Conservation (phyloP, 1,140 invertebrate genomes). For the Cotesia glomerata region DNA sequence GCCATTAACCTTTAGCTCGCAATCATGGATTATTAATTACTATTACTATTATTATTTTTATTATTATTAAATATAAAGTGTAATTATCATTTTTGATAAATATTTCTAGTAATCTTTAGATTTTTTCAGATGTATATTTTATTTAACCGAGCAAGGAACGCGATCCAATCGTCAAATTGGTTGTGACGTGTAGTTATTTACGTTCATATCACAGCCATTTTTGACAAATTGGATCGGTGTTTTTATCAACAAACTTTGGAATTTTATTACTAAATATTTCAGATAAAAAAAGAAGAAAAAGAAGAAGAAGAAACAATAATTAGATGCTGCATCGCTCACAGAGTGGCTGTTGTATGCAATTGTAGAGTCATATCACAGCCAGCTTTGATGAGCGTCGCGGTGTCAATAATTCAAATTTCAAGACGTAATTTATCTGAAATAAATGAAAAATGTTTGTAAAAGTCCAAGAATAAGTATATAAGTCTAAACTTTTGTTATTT, state of each 20-base stretch:
- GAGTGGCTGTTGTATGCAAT: slow-evolving; percentile 71
- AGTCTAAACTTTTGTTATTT: not conserved
- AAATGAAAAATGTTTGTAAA: too few relatives aligned
- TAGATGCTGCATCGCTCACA: slow-evolving; percentile 65
- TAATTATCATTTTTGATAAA: too few relatives aligned
- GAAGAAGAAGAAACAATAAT: slow-evolving; percentile 19
- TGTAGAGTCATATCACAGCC: slow-evolving; percentile 73
- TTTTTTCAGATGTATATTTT: not conserved
- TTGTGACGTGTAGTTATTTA: slow-evolving; percentile 76
- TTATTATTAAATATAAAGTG: too few relatives aligned
- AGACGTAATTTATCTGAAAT: too few relatives aligned
- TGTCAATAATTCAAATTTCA: slow-evolving; percentile 38
- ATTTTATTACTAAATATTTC: not conserved
- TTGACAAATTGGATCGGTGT: slow-evolving; percentile 77
- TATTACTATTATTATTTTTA: too few relatives aligned
- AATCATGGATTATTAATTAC: not conserved
- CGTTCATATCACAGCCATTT: slow-evolving; percentile 88
- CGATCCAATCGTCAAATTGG: slow-evolving; percentile 77
- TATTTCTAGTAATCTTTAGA: too few relatives aligned
- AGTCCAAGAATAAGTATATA: too few relatives aligned
- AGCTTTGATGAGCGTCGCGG: slow-evolving; percentile 81
- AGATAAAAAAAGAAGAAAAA: slow-evolving; percentile 15
- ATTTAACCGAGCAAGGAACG: slow-evolving; percentile 39
- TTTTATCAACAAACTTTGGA: slow-evolving; percentile 40
- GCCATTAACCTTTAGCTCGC: not conserved